These are phyloP conservation scores for Xerus rutilus DNA, from an alignment of 2,797 vertebrate genomes.

Conservation along the genomic window DNA sequence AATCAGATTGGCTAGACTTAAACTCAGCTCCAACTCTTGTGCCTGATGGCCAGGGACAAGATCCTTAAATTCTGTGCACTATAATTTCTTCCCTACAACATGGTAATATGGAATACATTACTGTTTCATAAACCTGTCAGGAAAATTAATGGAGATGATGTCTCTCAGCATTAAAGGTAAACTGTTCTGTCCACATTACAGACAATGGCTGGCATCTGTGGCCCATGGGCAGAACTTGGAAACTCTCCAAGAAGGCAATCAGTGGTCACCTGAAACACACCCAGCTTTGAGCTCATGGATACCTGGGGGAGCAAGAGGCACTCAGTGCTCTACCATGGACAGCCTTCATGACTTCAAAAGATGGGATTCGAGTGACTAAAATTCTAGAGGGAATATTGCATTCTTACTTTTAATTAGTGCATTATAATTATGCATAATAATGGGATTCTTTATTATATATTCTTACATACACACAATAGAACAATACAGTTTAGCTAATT, in stretches of 20 bases:
- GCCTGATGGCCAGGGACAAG: neutral
- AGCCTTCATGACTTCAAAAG: neutral
- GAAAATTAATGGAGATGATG: neutral
- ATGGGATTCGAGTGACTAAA: neutral
- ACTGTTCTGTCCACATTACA: rapidly evolving
- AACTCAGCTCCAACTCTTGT: neutral
- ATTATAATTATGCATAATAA: no score
- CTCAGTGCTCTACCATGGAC: neutral
- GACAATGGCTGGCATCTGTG: no score
- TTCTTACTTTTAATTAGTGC: neutral
- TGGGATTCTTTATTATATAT: no score
- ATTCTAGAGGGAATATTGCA: neutral
- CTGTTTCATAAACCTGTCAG: rapidly evolving
- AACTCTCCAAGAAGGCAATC: neutral
- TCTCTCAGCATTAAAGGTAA: neutral
- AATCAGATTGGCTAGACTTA: neutral
- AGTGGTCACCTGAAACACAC: neutral
- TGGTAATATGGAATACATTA: rapidly evolving
- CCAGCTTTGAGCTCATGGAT: neutral
- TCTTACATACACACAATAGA: no score
- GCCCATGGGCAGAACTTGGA: no score
- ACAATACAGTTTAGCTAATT: no score
- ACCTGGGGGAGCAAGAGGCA: neutral
- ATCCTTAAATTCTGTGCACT: neutral
- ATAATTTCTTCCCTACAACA: neutral